phyloP scores from a whole-genome alignment of 2,888 invertebrate species.

The Melanargia galathea region DNA sequence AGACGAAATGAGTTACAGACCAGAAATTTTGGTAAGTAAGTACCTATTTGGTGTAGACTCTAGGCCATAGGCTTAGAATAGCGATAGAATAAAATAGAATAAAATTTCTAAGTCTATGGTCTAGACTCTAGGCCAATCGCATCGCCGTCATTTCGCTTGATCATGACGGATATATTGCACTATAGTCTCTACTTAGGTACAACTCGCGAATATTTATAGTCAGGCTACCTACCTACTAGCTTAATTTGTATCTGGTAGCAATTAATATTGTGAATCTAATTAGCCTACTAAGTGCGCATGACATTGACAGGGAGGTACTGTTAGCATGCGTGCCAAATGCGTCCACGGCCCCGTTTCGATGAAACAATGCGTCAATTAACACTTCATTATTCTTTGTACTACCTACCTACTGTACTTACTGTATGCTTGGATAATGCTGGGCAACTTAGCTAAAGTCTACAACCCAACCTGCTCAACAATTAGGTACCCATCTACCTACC shows the following conservation, averaged over 20 bases:
- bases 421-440: slow-evolving; percentile 27
- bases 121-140: no score
- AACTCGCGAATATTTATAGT: background rate
- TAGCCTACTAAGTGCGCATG: slow-evolving; percentile 50
- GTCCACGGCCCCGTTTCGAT: slow-evolving; percentile 51
- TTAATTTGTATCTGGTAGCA: slow-evolving; percentile 31
- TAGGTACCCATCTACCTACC: no score
- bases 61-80: no score
- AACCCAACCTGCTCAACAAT: background rate
- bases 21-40: no score
- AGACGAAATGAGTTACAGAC: no score
- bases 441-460: slow-evolving; percentile 1
- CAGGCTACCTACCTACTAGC: background rate
- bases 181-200: no score
- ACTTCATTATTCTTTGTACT: slow-evolving; percentile 68
- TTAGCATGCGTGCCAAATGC: slow-evolving; percentile 64
- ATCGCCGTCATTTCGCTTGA: no score
- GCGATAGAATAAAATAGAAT: no score
- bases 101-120: no score
- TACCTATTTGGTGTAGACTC: no score
- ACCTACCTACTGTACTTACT: no score
- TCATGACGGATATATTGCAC: background rate
- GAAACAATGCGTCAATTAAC: slow-evolving; percentile 66
- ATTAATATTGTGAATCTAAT: slow-evolving; percentile 46
- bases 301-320: slow-evolving; percentile 63